Conservation (phyloP, 2,797 vertebrate species). For the Acestrorhynchus altus region DNA sequence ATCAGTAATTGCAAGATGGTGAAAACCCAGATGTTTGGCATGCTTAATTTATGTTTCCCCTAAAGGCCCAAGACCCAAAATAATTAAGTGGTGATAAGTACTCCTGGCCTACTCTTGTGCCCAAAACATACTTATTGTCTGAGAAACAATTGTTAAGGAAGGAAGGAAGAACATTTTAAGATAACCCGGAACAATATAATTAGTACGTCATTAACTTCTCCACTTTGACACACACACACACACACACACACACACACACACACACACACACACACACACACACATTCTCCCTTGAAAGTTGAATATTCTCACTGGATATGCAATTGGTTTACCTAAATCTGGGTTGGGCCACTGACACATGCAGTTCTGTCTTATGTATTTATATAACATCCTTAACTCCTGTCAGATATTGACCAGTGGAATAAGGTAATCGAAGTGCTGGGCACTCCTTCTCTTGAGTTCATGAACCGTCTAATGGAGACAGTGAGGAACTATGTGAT, state of each 20-base stretch:
- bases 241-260: too few relatives aligned
- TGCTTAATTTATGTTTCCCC: conserved; percentile 9
- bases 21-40: not conserved
- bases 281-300: too few relatives aligned
- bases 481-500: conserved; percentile 98
- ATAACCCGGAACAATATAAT: too few relatives aligned
- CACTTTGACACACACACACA: too few relatives aligned
- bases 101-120: not conserved
- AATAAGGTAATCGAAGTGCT: conserved; percentile 98
- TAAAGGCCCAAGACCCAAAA: not conserved
- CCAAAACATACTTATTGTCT: too few relatives aligned
- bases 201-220: too few relatives aligned
- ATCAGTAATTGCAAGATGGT: not conserved
- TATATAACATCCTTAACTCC: conserved; percentile 58
- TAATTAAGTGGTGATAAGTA: conserved; percentile 1
- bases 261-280: too few relatives aligned
- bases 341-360: too few relatives aligned
- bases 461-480: conserved; percentile 97
- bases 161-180: too few relatives aligned
- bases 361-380: not conserved
- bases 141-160: too few relatives aligned
- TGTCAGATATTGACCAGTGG: conserved; percentile 97
- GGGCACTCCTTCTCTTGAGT: conserved; percentile 92
- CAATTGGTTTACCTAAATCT: too few relatives aligned
- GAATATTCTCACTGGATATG: too few relatives aligned